Evolutionary conservation across 2,888 invertebrate species (phyloP).

Genomic region (Fragum whitleyi): DNA sequence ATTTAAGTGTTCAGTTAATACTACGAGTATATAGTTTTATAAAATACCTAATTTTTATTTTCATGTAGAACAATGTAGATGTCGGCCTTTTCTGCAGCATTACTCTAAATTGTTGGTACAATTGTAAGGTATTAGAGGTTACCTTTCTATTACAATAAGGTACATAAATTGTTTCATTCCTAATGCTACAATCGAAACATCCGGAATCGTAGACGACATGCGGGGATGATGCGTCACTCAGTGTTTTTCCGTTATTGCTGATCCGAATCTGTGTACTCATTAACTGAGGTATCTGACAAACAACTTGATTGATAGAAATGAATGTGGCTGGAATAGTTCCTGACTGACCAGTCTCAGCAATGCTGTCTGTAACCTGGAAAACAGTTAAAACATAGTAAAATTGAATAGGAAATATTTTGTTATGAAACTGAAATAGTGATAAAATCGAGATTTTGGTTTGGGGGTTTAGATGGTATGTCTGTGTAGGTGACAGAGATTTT

Average conservation of each 20-base stretch:
- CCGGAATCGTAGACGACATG: conserved; percentile 70
- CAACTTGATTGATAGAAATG: conserved; percentile 71
- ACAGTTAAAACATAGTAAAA: neutral
- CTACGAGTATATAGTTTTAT: too few relatives aligned
- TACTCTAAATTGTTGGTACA: too few relatives aligned
- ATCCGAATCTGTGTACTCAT: conserved; percentile 67
- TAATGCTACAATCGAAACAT: conserved; percentile 68
- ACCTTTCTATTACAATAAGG: conserved; percentile 21
- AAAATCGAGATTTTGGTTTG: too few relatives aligned
- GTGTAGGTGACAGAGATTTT: too few relatives aligned
- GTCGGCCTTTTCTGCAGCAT: too few relatives aligned
- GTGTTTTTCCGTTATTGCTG: conserved; percentile 69
- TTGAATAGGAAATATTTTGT: too few relatives aligned
- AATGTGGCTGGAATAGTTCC: conserved; percentile 56
- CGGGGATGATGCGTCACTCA: conserved; percentile 56
- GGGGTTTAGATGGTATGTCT: too few relatives aligned
- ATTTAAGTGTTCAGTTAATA: too few relatives aligned
- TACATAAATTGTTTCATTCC: conserved; percentile 38
- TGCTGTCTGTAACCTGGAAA: conserved; percentile 50
- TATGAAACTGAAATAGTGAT: too few relatives aligned
- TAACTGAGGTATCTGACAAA: conserved; percentile 66
- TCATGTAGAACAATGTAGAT: too few relatives aligned
- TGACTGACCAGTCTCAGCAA: conserved; percentile 39
- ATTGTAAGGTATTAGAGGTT: too few relatives aligned
- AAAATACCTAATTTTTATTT: too few relatives aligned